phyloP scores from a whole-genome alignment of 2,113 vertebrate species.

The Axis porcinus region DNA sequence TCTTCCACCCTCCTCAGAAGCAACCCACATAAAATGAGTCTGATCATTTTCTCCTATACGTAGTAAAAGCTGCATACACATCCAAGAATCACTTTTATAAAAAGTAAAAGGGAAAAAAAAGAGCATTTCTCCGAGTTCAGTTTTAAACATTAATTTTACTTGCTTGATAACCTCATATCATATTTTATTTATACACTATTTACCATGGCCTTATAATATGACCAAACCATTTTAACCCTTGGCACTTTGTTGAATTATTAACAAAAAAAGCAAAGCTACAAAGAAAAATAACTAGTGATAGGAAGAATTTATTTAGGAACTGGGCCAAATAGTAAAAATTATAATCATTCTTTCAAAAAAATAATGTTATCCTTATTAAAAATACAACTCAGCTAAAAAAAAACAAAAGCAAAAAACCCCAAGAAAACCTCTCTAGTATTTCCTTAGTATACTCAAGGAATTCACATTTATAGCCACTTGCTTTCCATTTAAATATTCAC shows the following conservation, averaged over 20 bases:
- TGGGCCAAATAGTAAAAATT: conserved; percentile 7
- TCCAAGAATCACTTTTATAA: conserved; percentile 2
- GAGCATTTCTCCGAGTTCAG: not conserved
- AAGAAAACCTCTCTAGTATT: not conserved
- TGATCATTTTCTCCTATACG: not conserved
- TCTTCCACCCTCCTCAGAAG: not conserved
- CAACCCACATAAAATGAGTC: not conserved
- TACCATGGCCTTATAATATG: not conserved
- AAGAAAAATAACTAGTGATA: not conserved
- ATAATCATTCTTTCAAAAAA: conserved; percentile 14
- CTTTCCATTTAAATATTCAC: conserved; percentile 46
- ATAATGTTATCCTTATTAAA: conserved; percentile 24
- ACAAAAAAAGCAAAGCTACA: conserved; percentile 28
- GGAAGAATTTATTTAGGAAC: conserved; percentile 28
- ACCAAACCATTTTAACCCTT: conserved; percentile 18
- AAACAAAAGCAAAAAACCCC: not conserved
- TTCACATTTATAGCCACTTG: not conserved
- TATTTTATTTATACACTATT: not conserved
- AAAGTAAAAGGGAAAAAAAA: not conserved
- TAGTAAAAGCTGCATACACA: not conserved
- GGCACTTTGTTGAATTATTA: conserved; percentile 9
- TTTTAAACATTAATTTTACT: conserved; percentile 32
- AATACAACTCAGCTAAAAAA: not conserved
- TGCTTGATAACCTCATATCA: not conserved
- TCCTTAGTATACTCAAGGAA: not conserved